A percentile compares a stretch with the other conserved stretches of the same genome.
Evolutionary conservation across 2,797 vertebrate species (phyloP).

Genomic region (Chloroceryle inda): DNA sequence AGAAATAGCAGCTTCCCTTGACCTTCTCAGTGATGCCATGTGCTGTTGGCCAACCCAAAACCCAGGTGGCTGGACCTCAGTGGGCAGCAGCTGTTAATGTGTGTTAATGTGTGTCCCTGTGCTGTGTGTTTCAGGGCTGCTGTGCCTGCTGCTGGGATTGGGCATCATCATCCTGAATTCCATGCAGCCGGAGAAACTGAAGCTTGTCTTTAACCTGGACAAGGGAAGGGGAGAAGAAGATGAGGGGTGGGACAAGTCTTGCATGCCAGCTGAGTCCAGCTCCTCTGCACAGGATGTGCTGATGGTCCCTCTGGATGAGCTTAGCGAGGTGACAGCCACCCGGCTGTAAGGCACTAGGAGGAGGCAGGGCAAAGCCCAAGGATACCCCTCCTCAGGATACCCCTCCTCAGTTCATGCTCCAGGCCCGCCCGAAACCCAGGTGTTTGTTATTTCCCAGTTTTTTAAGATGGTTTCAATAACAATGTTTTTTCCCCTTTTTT

Average conservation of each 20-base stretch:
- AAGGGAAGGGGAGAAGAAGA: background rate
- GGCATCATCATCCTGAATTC: conserved; percentile 81
- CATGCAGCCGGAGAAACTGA: conserved; percentile 84
- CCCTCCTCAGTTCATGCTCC: rapidly evolving
- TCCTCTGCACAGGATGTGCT: background rate
- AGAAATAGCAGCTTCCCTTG: background rate
- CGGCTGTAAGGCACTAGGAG: background rate
- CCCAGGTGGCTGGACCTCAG: background rate
- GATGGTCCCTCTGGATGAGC: background rate
- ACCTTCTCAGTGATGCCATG: background rate
- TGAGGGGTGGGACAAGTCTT: background rate
- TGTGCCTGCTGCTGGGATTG: conserved; percentile 87
- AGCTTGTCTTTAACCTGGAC: conserved; percentile 85
- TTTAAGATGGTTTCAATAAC: background rate
- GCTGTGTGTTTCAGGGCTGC: conserved; percentile 79
- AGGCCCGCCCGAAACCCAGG: background rate
- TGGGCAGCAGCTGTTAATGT: rapidly evolving
- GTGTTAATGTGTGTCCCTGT: rapidly evolving
- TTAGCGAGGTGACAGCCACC: background rate
- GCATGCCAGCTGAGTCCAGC: background rate
- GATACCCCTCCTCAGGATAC: background rate
- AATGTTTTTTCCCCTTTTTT: background rate
- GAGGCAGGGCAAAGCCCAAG: background rate
- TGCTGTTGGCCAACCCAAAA: rapidly evolving
- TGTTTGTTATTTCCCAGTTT: background rate